Conservation (phyloP, 2,113 vertebrate genomes). For the Globicephala melas region DNA sequence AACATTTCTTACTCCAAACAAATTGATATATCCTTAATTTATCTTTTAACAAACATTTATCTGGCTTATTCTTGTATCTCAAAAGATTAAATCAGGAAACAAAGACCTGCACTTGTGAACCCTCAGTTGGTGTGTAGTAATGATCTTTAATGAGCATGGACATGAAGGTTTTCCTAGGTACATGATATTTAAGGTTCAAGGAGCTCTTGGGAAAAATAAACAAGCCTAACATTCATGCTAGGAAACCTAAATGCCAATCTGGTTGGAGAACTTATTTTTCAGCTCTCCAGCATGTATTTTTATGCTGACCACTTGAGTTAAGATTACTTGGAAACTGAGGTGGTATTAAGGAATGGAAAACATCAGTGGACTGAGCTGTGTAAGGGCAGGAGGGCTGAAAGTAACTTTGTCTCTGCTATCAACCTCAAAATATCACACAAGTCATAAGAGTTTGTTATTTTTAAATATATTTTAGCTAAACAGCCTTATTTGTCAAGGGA, state of each 20-base stretch:
- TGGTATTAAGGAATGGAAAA: not conserved
- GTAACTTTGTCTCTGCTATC: not conserved
- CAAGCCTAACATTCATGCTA: not conserved
- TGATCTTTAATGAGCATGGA: constrained; percentile 1
- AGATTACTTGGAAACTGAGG: constrained; percentile 22
- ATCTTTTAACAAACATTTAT: constrained; percentile 1
- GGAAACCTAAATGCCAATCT: constrained; percentile 18
- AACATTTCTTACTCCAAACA: not conserved
- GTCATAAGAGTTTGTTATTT: not conserved
- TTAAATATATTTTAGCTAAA: not conserved
- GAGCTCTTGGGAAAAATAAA: not conserved
- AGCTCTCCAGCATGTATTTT: not conserved
- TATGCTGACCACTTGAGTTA: not conserved
- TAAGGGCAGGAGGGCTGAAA: not conserved
- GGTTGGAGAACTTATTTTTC: not conserved
- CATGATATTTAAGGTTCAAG: not conserved
- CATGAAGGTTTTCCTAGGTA: not conserved
- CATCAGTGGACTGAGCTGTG: not conserved
- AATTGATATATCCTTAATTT: not conserved
- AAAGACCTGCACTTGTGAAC: not conserved
- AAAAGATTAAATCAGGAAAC: not conserved
- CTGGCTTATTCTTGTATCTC: not conserved
- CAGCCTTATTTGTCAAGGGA: not conserved
- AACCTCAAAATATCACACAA: not conserved
- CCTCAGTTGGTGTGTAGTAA: not conserved